Base-by-base conservation (phyloP, 2,113 vertebrate genomes). In the Genyomyrus donnyi region DNA sequence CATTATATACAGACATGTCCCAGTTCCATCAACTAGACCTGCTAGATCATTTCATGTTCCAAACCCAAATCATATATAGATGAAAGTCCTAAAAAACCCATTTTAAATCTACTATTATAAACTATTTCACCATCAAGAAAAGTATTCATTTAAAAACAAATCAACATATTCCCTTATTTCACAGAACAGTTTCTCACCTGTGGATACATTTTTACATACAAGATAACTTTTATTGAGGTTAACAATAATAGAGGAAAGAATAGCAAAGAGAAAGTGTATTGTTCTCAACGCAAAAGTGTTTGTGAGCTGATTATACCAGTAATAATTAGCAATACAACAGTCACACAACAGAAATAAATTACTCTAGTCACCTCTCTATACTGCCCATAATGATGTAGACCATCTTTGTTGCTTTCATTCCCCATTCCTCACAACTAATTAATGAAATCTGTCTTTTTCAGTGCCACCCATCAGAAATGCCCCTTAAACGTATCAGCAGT, bases 111-210 rank as follows among this genome's bases (percentile, higher is more conserved):
- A 31, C 87, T 88, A 46, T 88, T 88, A 66, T 62, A 45, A 62
- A 88, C 35, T 53, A 66, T 42, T 53, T 39, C 35, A 39, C 56
- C 87, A 88, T 88, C 52, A 88, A 88, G 53, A 88, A 88, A 62
- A 58, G 21, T 62, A 53, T 88, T 88, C 13, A 88, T 88, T 62
- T 52, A 87, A 52, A 52, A 87, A 52, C 46, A 88, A 62, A 88
- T 45, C 53, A 88, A 31, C 35, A 88, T 66, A 66, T 66, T 88
- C 39, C 56, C 19, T 88, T 62, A 88, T 39, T 42, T 58, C 87
- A 88, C 87, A 88, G 87, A 88, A 88, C 56, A 62, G 62, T 88
- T 88, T 42, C n/a, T 66, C 87, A 88, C 56, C 87, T 42, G 53
- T 62, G 52, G 49, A 21, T 88, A 88, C 56, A 66, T 66, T 88